Percentiles rank a stretch among this genome's conserved stretches.
These are phyloP conservation scores for Pheosia gnoma DNA, from an alignment of 2,888 invertebrate species.

Conservation along the genomic window DNA sequence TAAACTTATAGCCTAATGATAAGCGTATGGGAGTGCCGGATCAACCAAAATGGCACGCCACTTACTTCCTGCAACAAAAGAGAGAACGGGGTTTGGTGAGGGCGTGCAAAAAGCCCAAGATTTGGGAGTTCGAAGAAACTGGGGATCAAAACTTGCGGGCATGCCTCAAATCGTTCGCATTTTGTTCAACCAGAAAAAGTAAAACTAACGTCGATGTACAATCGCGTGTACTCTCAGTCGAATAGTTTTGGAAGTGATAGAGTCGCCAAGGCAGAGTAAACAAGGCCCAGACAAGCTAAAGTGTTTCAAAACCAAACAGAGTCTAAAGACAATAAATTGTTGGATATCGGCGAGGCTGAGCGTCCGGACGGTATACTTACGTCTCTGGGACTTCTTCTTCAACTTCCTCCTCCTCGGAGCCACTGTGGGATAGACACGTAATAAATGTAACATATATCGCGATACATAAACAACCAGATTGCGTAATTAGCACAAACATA, in stretches of 20 bases:
- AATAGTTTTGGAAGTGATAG: constrained; percentile 59
- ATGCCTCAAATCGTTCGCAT: constrained; percentile 61
- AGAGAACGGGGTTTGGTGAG: constrained; percentile 76
- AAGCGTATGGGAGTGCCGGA: constrained; percentile 78
- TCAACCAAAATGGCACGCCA: constrained; percentile 80
- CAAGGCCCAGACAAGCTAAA: constrained; percentile 75
- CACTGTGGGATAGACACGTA: constrained; percentile 70
- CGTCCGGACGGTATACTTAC: constrained; percentile 82
- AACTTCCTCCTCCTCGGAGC: constrained; percentile 90
- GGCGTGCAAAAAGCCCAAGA: constrained; percentile 75
- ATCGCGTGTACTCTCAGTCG: constrained; percentile 38
- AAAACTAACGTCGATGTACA: constrained; percentile 42
- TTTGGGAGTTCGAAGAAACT: constrained; percentile 57
- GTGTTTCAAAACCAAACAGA: constrained; percentile 72
- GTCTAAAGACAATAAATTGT: constrained; percentile 57
- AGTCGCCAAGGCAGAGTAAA: constrained; percentile 71
- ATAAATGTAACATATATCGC: constrained; percentile 37
- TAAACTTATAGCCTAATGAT: constrained; percentile 77
- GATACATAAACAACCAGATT: constrained; percentile 23
- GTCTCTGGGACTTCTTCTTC: constrained; percentile 90
- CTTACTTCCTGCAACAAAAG: constrained; percentile 85
- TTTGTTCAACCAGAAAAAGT: constrained; percentile 44
- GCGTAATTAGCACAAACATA: constrained; percentile 33
- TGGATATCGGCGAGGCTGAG: constrained; percentile 24
- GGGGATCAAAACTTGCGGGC: constrained; percentile 61